Evolutionary conservation across 1,140 invertebrate species (phyloP).

Genomic region (Tetranychus urticae): DNA sequence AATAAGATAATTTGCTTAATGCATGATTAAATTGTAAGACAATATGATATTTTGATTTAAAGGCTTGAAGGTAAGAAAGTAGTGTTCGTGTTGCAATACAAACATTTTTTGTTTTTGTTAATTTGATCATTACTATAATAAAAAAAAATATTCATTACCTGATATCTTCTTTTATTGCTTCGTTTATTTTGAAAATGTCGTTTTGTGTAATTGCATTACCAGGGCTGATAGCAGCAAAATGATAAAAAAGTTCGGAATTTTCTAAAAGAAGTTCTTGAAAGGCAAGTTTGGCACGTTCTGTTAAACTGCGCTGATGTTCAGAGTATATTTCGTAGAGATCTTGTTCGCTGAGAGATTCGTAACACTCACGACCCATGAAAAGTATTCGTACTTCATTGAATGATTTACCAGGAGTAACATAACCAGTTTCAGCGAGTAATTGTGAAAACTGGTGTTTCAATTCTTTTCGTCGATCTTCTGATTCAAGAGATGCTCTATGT

Average conservation of each 20-base stretch:
- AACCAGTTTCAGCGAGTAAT: slow-evolving; percentile 73
- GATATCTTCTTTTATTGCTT: slow-evolving; percentile 69
- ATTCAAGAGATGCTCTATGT: slow-evolving; percentile 65
- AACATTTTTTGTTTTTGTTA: no score
- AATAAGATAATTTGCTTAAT: background rate
- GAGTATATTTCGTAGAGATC: slow-evolving; percentile 85
- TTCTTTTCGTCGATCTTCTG: slow-evolving; percentile 64
- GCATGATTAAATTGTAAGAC: background rate
- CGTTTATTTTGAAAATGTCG: slow-evolving; percentile 76
- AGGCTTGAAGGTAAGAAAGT: no score
- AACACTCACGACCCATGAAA: slow-evolving; percentile 84
- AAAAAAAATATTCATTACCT: slow-evolving; percentile 27
- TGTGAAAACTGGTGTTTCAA: slow-evolving; percentile 61
- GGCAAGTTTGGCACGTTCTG: slow-evolving; percentile 69
- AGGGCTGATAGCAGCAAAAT: slow-evolving; percentile 65
- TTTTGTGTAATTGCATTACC: slow-evolving; percentile 75
- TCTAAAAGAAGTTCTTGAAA: slow-evolving; percentile 79
- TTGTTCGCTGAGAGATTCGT: slow-evolving; percentile 62
- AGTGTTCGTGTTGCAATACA: no score
- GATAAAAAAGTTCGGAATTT: slow-evolving; percentile 79
- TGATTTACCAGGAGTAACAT: slow-evolving; percentile 69
- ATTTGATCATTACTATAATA: no score
- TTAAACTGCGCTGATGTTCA: slow-evolving; percentile 72
- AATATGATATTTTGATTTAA: slow-evolving; percentile 1
- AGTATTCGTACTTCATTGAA: slow-evolving; percentile 72